Conservation (phyloP, 1,140 invertebrate genomes). For the Panagrolaimus sp. region DNA sequence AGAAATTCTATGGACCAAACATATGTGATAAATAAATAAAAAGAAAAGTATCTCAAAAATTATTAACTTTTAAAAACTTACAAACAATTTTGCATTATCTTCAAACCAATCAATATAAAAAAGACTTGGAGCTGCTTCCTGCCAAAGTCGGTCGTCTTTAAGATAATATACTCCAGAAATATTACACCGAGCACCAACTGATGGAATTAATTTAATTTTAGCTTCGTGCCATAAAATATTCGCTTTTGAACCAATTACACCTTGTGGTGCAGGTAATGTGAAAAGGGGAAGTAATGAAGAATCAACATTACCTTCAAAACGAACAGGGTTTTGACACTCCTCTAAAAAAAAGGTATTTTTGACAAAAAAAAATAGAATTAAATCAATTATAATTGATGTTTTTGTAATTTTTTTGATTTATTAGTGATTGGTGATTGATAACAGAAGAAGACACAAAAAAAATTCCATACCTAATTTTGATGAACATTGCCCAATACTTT, state of each 20-base stretch:
- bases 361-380: not conserved
- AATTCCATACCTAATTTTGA: not conserved
- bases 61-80: constrained; percentile 23
- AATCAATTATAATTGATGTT: constrained; percentile 10
- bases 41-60: not conserved
- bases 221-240: constrained; percentile 33
- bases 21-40: not conserved
- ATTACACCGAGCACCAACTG: constrained; percentile 31
- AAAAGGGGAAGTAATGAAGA: constrained; percentile 16
- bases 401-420: not conserved
- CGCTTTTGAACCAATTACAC: constrained; percentile 1
- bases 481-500: constrained; percentile 21
- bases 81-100: not conserved
- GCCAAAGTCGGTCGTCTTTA: constrained; percentile 22
- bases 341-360: constrained; percentile 13
- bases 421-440: no score
- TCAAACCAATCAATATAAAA: constrained; percentile 32
- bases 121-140: constrained; percentile 18
- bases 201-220: constrained; percentile 30
- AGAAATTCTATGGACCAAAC: constrained; percentile 3
- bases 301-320: constrained; percentile 11
- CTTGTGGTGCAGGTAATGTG: constrained; percentile 11
- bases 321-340: constrained; percentile 22
- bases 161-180: constrained; percentile 23
- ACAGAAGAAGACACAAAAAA: no score